Percentiles rank a stretch among this genome's conserved stretches.
Evolutionary conservation across 2,888 invertebrate genomes (phyloP).

Genomic region (Aphidius colemani): DNA sequence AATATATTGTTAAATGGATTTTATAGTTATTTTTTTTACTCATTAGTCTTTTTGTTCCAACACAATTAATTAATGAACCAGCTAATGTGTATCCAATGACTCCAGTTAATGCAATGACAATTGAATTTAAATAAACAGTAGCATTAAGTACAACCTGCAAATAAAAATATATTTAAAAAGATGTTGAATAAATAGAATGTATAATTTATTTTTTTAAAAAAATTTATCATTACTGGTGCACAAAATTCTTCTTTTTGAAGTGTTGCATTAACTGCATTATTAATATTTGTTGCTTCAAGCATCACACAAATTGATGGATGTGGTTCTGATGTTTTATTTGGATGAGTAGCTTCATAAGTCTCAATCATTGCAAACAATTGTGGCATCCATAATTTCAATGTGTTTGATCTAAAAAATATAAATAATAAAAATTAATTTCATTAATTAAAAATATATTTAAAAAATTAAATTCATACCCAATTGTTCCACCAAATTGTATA

Average conservation of each 20-base stretch:
- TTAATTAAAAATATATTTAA: background rate
- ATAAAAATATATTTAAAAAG: background rate
- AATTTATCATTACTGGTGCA: constrained; percentile 28
- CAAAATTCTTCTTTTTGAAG: constrained; percentile 28
- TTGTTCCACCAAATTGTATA: constrained; percentile 70
- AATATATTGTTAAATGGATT: constrained; percentile 6
- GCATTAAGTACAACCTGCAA: constrained; percentile 61
- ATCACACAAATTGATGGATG: constrained; percentile 47
- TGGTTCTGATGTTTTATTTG: constrained; percentile 31
- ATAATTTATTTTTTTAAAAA: constrained; percentile 4
- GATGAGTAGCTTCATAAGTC: constrained; percentile 51
- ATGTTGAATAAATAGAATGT: background rate
- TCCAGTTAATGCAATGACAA: constrained; percentile 69
- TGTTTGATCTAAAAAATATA: constrained; percentile 69
- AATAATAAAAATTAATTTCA: background rate
- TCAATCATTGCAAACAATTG: constrained; percentile 78
- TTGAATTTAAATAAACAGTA: constrained; percentile 72
- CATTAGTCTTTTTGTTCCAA: constrained; percentile 64
- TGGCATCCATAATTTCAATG: constrained; percentile 85
- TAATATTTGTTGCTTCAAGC: constrained; percentile 37
- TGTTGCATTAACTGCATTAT: constrained; percentile 27
- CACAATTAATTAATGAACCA: constrained; percentile 61
- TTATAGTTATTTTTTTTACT: constrained; percentile 53
- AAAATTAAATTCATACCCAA: constrained; percentile 63
- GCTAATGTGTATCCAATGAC: constrained; percentile 69